phyloP scores from a whole-genome alignment of 2,113 vertebrate genomes.

The Cricetomys ansorgei region DNA sequence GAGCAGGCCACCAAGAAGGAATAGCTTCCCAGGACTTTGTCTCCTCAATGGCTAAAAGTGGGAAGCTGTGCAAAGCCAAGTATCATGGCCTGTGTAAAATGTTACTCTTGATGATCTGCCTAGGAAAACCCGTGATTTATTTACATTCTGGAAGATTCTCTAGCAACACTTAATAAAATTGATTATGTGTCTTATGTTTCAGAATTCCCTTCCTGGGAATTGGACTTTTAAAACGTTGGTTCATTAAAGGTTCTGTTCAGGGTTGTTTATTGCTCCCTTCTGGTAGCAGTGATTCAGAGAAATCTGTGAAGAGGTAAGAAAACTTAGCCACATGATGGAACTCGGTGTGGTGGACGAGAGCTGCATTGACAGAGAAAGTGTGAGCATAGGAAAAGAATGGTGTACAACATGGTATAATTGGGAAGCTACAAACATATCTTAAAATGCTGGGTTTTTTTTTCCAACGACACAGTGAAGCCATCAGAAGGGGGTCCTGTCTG shows the following conservation, averaged over 20 bases:
- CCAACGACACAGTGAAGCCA: background rate
- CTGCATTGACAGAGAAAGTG: background rate
- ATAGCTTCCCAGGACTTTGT: background rate
- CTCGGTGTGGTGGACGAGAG: background rate
- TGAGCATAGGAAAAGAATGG: background rate
- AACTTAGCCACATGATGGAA: background rate
- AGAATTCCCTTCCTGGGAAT: background rate
- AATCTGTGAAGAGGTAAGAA: background rate
- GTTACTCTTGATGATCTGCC: background rate
- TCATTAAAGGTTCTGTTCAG: background rate
- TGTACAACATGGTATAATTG: background rate
- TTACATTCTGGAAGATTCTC: background rate
- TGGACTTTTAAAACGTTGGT: background rate
- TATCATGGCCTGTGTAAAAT: background rate
- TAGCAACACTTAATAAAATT: background rate
- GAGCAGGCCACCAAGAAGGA: background rate
- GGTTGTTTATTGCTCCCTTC: background rate
- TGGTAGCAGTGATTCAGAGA: background rate
- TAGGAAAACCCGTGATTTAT: background rate
- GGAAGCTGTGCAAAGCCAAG: background rate
- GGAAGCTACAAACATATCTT: background rate
- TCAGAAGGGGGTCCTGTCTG: too few species aligned
- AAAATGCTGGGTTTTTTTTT: background rate
- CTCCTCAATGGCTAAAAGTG: background rate
- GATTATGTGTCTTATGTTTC: conserved; percentile 12